These are phyloP conservation scores for Bucorvus abyssinicus DNA, from an alignment of 2,797 vertebrate species.

Conservation along the genomic window DNA sequence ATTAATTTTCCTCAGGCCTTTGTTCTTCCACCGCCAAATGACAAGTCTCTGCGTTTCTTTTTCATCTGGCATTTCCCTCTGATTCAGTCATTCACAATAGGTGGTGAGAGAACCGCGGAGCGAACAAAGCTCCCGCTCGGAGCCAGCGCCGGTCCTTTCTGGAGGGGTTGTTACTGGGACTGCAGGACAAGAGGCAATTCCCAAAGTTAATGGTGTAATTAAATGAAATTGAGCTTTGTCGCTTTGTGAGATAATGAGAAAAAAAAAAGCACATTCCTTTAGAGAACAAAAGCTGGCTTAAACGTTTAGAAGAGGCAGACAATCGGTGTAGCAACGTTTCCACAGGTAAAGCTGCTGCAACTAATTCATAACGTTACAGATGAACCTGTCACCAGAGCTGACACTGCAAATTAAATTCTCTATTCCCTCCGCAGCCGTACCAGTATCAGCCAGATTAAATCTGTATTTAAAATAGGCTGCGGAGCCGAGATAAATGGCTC, in stretches of 20 bases:
- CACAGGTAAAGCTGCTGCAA: not conserved
- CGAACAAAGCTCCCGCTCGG: not conserved
- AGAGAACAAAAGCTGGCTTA: not conserved
- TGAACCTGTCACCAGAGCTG: conserved; percentile 29
- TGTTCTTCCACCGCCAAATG: not conserved
- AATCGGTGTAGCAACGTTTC: not conserved
- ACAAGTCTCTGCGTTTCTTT: not conserved
- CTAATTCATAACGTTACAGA: not conserved
- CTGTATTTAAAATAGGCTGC: not conserved
- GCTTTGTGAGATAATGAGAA: not conserved
- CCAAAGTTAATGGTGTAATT: not conserved
- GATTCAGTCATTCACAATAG: not conserved
- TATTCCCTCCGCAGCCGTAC: not conserved
- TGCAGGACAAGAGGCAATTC: not conserved
- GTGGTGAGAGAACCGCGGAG: not conserved
- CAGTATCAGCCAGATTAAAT: not conserved
- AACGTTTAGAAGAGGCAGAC: not conserved
- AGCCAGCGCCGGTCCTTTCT: not conserved
- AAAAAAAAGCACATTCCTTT: not conserved
- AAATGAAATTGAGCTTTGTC: not conserved
- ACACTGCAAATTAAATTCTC: not conserved
- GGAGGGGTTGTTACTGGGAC: not conserved
- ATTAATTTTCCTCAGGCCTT: not conserved
- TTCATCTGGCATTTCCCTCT: not conserved
- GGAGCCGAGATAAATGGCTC: not conserved